Conservation (phyloP, 2,113 vertebrate genomes). For the Sylvietta virens region DNA sequence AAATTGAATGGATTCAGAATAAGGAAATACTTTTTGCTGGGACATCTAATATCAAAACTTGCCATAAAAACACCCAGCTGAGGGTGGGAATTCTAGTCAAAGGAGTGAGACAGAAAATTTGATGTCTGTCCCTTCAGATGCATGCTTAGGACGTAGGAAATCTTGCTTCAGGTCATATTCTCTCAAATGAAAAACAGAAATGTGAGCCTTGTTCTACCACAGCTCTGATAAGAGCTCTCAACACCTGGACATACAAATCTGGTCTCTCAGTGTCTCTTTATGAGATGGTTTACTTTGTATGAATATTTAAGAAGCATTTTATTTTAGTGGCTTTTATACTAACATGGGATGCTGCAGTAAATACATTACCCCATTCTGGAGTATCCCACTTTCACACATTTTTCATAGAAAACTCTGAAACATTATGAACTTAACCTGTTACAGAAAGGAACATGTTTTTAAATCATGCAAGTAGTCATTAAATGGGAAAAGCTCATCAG, state of each 20-base stretch:
- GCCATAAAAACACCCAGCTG: background rate
- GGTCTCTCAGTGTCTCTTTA: background rate
- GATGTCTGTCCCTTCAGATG: background rate
- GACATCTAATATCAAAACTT: background rate
- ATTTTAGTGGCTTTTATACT: background rate
- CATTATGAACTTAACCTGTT: slow-evolving; percentile 45
- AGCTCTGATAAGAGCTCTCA: background rate
- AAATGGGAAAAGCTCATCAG: background rate
- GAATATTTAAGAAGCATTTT: background rate
- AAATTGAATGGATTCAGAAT: background rate
- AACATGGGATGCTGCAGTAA: slow-evolving; percentile 19
- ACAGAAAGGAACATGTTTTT: slow-evolving; percentile 34
- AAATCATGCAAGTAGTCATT: background rate
- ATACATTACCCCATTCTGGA: slow-evolving; percentile 48
- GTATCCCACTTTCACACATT: slow-evolving; percentile 46
- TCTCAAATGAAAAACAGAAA: background rate
- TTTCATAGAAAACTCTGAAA: slow-evolving; percentile 55
- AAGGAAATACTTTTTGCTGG: background rate
- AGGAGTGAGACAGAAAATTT: background rate
- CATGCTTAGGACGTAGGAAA: background rate
- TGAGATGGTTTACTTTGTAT: background rate
- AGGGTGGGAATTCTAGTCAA: background rate
- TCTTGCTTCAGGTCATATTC: background rate
- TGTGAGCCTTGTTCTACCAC: background rate
- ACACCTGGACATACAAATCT: background rate